Percentiles rank a stretch among this genome's conserved stretches.
These are phyloP conservation scores for Coendou prehensilis DNA, from an alignment of 2,797 vertebrate species.

Conservation along the genomic window DNA sequence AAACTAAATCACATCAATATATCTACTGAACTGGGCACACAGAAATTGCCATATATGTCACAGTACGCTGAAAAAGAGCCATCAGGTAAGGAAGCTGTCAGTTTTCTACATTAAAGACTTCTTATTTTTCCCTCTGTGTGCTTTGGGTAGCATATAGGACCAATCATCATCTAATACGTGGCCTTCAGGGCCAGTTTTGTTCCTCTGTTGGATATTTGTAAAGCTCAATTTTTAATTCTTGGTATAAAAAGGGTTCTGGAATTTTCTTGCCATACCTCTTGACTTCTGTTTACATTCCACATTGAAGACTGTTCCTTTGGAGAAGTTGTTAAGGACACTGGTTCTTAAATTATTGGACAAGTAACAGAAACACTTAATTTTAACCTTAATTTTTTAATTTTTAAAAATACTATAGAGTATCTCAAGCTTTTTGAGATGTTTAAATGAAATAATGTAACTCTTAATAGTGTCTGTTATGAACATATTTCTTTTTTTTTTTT, in stretches of 20 bases:
- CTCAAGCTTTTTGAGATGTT: not conserved
- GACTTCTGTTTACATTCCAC: not conserved
- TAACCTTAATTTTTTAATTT: conserved; percentile 27
- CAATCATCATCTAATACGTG: not conserved
- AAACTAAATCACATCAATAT: conserved; percentile 56
- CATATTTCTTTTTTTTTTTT: not conserved
- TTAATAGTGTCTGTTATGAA: conserved; percentile 40
- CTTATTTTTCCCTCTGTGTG: not conserved
- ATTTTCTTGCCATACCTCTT: not conserved
- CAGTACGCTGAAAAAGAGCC: conserved; percentile 79
- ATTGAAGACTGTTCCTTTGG: not conserved
- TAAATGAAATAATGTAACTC: not conserved
- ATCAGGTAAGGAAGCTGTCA: conserved; percentile 67
- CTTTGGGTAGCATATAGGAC: not conserved
- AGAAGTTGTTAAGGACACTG: not conserved
- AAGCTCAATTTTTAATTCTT: conserved; percentile 58
- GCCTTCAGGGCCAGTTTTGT: not conserved
- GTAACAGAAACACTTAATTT: conserved; percentile 44
- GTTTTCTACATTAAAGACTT: not conserved
- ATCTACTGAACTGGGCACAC: conserved; percentile 53
- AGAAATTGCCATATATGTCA: conserved; percentile 76
- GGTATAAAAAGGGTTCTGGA: not conserved
- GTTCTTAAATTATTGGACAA: conserved; percentile 25
- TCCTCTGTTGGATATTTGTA: not conserved
- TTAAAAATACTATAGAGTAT: conserved; percentile 43